Base-by-base conservation (phyloP, 2,888 invertebrate species). In the Pammene fasciana region DNA sequence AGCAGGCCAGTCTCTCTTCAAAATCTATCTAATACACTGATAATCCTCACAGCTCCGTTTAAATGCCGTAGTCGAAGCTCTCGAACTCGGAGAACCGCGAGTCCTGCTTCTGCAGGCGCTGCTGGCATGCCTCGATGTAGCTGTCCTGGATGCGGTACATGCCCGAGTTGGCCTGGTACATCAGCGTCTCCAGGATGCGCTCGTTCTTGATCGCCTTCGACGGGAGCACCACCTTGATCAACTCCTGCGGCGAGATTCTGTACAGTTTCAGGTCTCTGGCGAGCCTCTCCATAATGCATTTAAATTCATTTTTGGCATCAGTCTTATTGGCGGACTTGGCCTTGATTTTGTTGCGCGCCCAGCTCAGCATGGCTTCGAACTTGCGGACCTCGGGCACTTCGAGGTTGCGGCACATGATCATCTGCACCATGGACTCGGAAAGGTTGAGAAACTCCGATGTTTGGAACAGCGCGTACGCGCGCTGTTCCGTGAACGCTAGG, bases 181-280 rank as follows among this genome's bases (percentile, higher is more conserved):
- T 97, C 59, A 98, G 93, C 5, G 98, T 98, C 86, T 98, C 97
- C 82, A 98, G 93, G 77, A 98, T 98, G 68, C 96, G 94, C 87
- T 98, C 98, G 88, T 98, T 97, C 86, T 96, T 97, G 79, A 98
- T 97, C 57, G 97, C 97, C 86, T 98, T 98, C 72, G 97, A 97
- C 59, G 98, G 98, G 78, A 98, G 93, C 72, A 98, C 98, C 81
- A 97, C 97, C 93, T 97, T 97, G 74, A 98, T 97, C 78, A 98
- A 94, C 89, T 98, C 98, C 86, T 97, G 97, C 14, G 98, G 98
- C 75, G 98, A 96, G 85, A 98, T 98, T 84, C 97, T 95, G 82
- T 98, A 96, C 72, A 98, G 92, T 88, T 98, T 97, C 72, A 98
- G 93, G 84, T 98, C 98, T 79, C 97, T 94, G 65, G 97, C 96